phyloP scores from a whole-genome alignment of 2,888 invertebrate genomes.

The Dicyrtomina minuta region DNA sequence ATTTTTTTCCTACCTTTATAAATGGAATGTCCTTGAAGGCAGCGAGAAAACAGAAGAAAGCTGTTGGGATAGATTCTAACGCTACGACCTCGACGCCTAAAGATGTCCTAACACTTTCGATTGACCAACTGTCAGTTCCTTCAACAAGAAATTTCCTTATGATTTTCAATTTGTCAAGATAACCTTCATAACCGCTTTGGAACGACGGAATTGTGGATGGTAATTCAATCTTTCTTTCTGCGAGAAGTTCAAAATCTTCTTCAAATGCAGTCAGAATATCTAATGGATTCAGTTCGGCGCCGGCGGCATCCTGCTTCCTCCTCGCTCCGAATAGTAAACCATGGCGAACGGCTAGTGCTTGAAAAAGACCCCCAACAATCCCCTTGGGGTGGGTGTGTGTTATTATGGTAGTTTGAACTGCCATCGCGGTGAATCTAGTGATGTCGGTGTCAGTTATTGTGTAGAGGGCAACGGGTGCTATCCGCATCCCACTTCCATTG shows the following conservation, averaged over 20 bases:
- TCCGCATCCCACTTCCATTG: constrained; percentile 72
- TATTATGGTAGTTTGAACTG: constrained; percentile 60
- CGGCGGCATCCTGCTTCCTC: neutral
- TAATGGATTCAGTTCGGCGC: neutral
- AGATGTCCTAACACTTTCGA: neutral
- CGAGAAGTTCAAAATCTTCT: neutral
- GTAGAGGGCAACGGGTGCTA: constrained; percentile 68
- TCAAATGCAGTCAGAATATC: neutral
- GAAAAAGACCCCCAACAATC: constrained; percentile 52
- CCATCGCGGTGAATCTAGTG: neutral
- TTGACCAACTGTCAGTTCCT: neutral
- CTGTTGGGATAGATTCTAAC: constrained; percentile 70
- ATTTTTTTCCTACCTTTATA: constrained; percentile 57
- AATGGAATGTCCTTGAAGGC: constrained; percentile 60
- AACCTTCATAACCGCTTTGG: too few relatives aligned
- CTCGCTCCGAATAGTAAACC: constrained; percentile 49
- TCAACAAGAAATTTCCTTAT: neutral
- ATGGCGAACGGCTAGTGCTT: constrained; percentile 55
- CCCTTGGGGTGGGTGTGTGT: constrained; percentile 63
- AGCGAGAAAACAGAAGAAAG: constrained; percentile 68
- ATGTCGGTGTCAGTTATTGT: too few relatives aligned
- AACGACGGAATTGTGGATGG: neutral
- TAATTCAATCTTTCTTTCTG: neutral
- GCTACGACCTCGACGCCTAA: constrained; percentile 66
- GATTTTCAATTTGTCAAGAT: neutral